These are phyloP conservation scores for Saguinus midas DNA, from an alignment of 2,113 vertebrate species.

Conservation along the genomic window DNA sequence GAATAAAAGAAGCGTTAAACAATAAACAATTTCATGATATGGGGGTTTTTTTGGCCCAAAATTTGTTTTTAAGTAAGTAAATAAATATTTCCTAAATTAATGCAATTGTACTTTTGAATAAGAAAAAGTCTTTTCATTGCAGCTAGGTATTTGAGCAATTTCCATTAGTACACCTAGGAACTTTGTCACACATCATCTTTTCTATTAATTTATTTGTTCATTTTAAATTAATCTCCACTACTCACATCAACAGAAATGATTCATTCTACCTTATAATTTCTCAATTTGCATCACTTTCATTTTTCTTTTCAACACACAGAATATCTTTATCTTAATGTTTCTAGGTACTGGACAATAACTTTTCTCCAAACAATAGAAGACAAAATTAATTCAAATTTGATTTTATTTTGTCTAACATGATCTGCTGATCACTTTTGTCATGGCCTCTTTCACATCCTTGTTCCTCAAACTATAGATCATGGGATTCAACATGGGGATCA, in stretches of 20 bases:
- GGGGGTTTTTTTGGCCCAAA: background rate
- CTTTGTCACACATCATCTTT: background rate
- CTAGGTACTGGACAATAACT: accelerated
- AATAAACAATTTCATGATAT: accelerated
- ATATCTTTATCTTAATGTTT: background rate
- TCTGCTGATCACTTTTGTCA: background rate
- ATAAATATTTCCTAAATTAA: background rate
- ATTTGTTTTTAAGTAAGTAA: background rate
- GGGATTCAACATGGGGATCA: slow-evolving; percentile 61
- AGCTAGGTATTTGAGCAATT: background rate
- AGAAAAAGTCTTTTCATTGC: background rate
- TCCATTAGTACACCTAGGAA: background rate
- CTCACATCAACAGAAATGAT: background rate
- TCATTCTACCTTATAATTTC: background rate
- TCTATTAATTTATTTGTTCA: background rate
- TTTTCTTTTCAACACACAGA: background rate
- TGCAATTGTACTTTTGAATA: background rate
- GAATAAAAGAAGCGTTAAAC: background rate
- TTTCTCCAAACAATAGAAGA: background rate
- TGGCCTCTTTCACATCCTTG: slow-evolving; percentile 50
- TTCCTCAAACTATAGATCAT: slow-evolving; percentile 57
- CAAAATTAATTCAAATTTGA: background rate
- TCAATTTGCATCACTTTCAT: background rate
- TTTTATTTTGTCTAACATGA: background rate
- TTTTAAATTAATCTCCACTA: background rate